Evolutionary conservation across 2,888 invertebrate species (phyloP), one percentile per base, ranked within the genome.

Genomic region (Limnephilus rhombicus): DNA sequence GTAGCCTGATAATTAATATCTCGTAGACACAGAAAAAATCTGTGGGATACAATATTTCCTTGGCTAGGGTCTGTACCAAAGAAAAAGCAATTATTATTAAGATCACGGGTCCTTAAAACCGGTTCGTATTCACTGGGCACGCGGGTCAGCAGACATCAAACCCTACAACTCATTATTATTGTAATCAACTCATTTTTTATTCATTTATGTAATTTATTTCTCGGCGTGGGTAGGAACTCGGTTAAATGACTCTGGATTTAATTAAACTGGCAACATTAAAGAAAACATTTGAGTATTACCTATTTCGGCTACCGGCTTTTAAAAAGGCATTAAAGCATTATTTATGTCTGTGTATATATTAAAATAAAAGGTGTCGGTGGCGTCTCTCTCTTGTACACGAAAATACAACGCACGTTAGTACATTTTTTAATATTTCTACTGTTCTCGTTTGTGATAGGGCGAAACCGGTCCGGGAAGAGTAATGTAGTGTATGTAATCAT

Each of bases 161-260:
- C 83, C 37, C 37, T 41, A 37, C 31, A 41, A 34, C 9, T 34
- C 37, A 83, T 31, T 24, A 83, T 83, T 83, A 83, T 83, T 83
- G 37, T 83, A 83, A 83, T 83, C 83, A 34, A 83, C 37, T 24
- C 37, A 34, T 83, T 83, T 83, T 83, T 83, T 37, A 83, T 83
- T 83, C 37, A 83, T 83, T 37, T 83, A 41, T 83, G 83, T 83
- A 37, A 83, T 83, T 31, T 34, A 83, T 83, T 5, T 34, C 24
- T 24, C 24, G 83, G 83, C 18, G 83, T 83, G 83, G 83, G 83
- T n/a, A 37, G 83, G 24, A 15, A 24, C 49, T 18, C 83, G 9
- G 24, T 83, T 83, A 83, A 83, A 83, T 83, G 83, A 83, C 31
- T 31, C 83, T 37, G n/a, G 34, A 83, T 37, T 83, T 83, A 83